phyloP scores from a whole-genome alignment of 2,797 vertebrate genomes.

The Erethizon dorsatum region DNA sequence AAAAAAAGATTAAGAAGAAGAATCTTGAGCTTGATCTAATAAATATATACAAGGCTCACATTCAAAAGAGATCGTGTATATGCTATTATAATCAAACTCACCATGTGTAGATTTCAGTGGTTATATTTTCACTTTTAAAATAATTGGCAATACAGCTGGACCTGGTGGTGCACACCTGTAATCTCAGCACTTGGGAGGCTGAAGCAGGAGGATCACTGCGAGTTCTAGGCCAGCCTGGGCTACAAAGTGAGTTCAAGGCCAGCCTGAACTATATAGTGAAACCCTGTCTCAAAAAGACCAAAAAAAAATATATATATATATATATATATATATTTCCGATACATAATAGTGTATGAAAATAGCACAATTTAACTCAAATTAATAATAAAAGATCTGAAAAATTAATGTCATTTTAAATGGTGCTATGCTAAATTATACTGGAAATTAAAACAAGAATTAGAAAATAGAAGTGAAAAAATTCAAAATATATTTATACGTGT shows the following conservation, averaged over 20 bases:
- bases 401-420: not conserved
- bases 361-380: not conserved
- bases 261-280: too few relatives aligned
- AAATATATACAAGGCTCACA: not conserved
- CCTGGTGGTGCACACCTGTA: too few relatives aligned
- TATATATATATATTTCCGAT: too few relatives aligned
- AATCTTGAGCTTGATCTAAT: not conserved
- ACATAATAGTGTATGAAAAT: not conserved
- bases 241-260: too few relatives aligned
- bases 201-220: too few relatives aligned
- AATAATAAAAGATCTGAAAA: not conserved
- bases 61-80: not conserved
- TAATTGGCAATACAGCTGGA: too few relatives aligned
- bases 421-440: not conserved
- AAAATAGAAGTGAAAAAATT: not conserved
- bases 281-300: too few relatives aligned
- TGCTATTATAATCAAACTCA: constrained; percentile 8
- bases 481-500: not conserved
- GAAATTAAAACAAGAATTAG: not conserved
- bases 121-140: not conserved
- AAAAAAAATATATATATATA: too few relatives aligned
- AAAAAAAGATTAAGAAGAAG: not conserved
- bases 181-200: too few relatives aligned
- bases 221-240: too few relatives aligned
- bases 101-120: not conserved